Conservation (phyloP, 2,888 invertebrate species). For the Theodoxus fluviatilis region DNA sequence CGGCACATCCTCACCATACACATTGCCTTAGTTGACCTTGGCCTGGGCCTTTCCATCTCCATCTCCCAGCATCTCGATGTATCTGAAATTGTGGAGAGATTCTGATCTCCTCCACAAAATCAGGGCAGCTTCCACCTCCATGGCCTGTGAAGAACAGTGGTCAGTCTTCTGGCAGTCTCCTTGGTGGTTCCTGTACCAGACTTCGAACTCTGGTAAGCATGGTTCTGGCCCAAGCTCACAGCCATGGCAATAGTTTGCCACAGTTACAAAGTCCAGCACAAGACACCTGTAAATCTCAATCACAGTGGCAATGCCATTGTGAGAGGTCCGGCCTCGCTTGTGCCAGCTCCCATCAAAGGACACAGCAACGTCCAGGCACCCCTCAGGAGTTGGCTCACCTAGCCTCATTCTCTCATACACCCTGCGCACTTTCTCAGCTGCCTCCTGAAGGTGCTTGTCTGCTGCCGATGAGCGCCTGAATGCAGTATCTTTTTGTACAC, state of each 20-base stretch:
- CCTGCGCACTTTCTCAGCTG: not conserved
- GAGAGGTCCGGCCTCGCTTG: not conserved
- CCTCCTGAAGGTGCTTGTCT: slow-evolving; percentile 7
- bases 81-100: slow-evolving; percentile 1
- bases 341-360: slow-evolving; percentile 15
- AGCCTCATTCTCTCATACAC: not conserved
- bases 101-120: not conserved
- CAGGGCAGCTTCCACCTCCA: slow-evolving; percentile 20
- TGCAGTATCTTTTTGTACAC: not conserved
- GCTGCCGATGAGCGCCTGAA: slow-evolving; percentile 12
- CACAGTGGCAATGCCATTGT: slow-evolving; percentile 12
- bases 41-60: not conserved
- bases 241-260: slow-evolving; percentile 8
- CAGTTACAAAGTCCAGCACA: not conserved
- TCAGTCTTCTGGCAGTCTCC: slow-evolving; percentile 12
- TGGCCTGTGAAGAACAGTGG: not conserved
- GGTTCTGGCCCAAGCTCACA: slow-evolving; percentile 4
- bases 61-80: slow-evolving; percentile 17
- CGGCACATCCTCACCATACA: not conserved
- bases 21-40: not conserved
- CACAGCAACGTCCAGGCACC: not conserved
- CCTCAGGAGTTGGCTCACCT: not conserved
- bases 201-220: not conserved
- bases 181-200: not conserved
- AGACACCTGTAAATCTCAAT: slow-evolving; percentile 12